Conservation (phyloP, 2,113 vertebrate species). For the Butastur rufipennis region DNA sequence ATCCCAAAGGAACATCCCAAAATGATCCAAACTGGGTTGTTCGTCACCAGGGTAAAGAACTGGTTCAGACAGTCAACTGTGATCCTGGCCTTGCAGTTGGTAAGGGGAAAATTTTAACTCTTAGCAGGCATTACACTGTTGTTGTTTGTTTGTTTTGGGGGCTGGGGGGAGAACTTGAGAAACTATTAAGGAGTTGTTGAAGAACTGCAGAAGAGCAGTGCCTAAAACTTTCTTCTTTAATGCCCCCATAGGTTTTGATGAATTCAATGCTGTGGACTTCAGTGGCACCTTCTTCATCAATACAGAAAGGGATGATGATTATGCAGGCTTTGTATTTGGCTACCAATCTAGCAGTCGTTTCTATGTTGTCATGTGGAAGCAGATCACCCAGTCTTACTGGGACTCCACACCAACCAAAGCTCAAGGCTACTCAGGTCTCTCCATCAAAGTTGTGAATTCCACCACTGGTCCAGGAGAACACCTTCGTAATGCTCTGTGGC, state of each 20-base stretch:
- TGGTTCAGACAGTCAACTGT: slow-evolving; percentile 98
- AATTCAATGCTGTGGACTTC: slow-evolving; percentile 98
- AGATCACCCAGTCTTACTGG: slow-evolving; percentile 98
- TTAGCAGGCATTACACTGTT: not conserved
- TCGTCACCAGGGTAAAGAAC: slow-evolving; percentile 96
- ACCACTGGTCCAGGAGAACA: slow-evolving; percentile 98
- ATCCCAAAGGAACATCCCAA: slow-evolving; percentile 96
- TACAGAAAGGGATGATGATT: slow-evolving; percentile 96
- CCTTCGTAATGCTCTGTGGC: slow-evolving; percentile 96
- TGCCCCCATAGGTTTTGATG: slow-evolving; percentile 84
- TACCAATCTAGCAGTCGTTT: slow-evolving; percentile 98
- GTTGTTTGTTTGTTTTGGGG: not conserved
- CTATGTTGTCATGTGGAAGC: slow-evolving; percentile 99
- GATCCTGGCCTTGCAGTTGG: slow-evolving; percentile 97
- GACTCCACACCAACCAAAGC: slow-evolving; percentile 90
- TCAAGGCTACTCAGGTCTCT: slow-evolving; percentile 95
- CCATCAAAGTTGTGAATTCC: slow-evolving; percentile 97
- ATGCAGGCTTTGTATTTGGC: slow-evolving; percentile 96
- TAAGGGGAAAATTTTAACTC: slow-evolving; percentile 58
- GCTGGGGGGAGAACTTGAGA: not conserved
- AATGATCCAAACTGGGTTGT: slow-evolving; percentile 99
- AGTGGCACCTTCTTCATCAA: slow-evolving; percentile 99
- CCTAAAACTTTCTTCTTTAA: not conserved
- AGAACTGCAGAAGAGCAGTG: not conserved
- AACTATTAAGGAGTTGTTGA: not conserved